phyloP scores from a whole-genome alignment of 2,113 vertebrate species.

The Jaculus jaculus region DNA sequence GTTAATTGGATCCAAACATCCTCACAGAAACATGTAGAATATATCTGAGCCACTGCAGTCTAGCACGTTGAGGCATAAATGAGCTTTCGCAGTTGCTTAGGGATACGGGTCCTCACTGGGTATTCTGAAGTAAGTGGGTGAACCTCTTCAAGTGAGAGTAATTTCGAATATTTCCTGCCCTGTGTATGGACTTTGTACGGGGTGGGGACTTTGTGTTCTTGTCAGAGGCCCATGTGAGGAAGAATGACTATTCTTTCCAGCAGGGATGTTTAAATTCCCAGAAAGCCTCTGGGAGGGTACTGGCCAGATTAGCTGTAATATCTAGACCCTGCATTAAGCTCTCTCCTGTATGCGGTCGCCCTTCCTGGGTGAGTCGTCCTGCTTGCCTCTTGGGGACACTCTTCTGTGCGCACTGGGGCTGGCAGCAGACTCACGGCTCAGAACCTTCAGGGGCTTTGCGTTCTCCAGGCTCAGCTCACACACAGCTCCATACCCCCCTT shows the following conservation, averaged over 20 bases:
- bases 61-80: background rate
- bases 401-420: background rate
- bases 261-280: background rate
- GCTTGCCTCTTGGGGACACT: conserved; percentile 68
- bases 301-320: conserved; percentile 3
- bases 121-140: background rate
- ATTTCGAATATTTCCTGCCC: background rate
- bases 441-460: background rate
- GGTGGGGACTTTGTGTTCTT: background rate
- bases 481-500: no score
- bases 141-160: background rate
- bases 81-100: background rate
- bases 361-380: conserved; percentile 77
- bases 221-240: no score
- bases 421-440: background rate
- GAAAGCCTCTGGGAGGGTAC: background rate
- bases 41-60: background rate
- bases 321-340: conserved; percentile 59
- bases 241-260: background rate
- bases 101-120: background rate
- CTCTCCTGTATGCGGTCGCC: conserved; percentile 66
- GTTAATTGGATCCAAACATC: background rate
- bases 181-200: background rate
- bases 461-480: no score
- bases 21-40: background rate